Base-by-base conservation (phyloP, 2,888 invertebrate genomes). In the Drosophila paramelanica region DNA sequence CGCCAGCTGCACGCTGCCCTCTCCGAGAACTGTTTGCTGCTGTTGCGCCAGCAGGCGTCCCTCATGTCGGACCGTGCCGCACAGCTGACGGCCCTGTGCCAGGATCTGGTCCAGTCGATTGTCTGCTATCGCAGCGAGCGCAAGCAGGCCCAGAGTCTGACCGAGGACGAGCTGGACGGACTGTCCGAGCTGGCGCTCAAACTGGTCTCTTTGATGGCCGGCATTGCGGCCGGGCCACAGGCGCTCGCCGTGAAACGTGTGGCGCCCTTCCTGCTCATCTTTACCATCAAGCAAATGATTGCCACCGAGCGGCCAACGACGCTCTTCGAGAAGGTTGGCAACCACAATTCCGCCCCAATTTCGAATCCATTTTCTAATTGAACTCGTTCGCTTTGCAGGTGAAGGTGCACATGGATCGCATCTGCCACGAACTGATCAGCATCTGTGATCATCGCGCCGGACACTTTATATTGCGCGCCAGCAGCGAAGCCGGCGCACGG, bases 381-480 rank as follows among this genome's bases (percentile, higher is more conserved):
- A n/a, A 10, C 27, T 23, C 1, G 4, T 11, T 23, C 14, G 8
- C n/a, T 45, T 45, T 53, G 5, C 60, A 92, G 92, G 89, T 92
- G n/a, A 92, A 92, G 79, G 83, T 90, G 3, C 91, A 92, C 13
- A 67, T 92, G 62, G 90, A 91, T 61, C 90, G 85, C 45, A 90
- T 92, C 31, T 92, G 92, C 60, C 92, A 91, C 52, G 89, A 90
- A 45, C 73, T 92, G 27, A 88, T 92, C 38, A 77, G 88, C 1
- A 77, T 91, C 5, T 92, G 92, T 66, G 92, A 92, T 77, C 92
- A 92, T 78, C 91, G 92, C 5, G 87, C 90, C 7, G 89, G 90
- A 36, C 84, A 88, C 47, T 92, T 92, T 36, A 92, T 92, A 42
- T 50, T 92, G 43, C 90, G 92, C 8, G 84, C 88, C 64, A 92